Evolutionary conservation across 1,140 invertebrate genomes (phyloP).

Genomic region (Zaprionus ghesquierei): DNA sequence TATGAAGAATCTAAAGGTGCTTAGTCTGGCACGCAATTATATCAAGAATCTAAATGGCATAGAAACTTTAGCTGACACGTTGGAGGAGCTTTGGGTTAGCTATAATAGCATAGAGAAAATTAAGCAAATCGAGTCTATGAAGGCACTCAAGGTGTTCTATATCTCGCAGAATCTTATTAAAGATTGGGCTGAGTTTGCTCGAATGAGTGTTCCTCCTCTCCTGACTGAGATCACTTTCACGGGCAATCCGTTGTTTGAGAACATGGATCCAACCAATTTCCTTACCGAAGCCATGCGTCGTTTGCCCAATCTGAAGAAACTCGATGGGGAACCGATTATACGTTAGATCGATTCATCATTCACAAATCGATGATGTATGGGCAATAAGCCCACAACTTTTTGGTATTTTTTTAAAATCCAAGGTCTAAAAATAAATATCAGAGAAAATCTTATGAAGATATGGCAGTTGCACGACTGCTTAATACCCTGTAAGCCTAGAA

Average conservation of each 20-base stretch:
- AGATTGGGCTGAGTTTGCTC: constrained; percentile 94
- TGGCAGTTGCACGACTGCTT: background rate
- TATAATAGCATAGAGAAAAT: constrained; percentile 97
- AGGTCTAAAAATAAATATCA: constrained; percentile 28
- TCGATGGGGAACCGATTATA: constrained; percentile 90
- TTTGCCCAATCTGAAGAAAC: constrained; percentile 91
- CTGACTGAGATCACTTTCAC: constrained; percentile 91
- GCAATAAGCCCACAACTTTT: too few species aligned
- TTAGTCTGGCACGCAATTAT: constrained; percentile 94
- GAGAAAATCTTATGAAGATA: background rate
- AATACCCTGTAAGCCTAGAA: background rate
- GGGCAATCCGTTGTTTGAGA: constrained; percentile 93
- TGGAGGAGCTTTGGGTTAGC: constrained; percentile 97
- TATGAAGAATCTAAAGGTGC: constrained; percentile 91
- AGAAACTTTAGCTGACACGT: constrained; percentile 91
- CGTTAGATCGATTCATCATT: constrained; percentile 58
- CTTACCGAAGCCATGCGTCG: constrained; percentile 88
- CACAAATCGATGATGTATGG: too few species aligned
- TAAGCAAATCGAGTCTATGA: constrained; percentile 92
- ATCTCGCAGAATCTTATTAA: constrained; percentile 95
- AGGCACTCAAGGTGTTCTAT: constrained; percentile 91
- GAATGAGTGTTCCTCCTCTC: constrained; percentile 84
- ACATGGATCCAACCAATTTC: constrained; percentile 88
- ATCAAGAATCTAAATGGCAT: constrained; percentile 94
- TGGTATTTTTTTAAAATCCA: too few species aligned